Conservation (phyloP, 2,888 invertebrate species). For the Strigamia transsilvanica region DNA sequence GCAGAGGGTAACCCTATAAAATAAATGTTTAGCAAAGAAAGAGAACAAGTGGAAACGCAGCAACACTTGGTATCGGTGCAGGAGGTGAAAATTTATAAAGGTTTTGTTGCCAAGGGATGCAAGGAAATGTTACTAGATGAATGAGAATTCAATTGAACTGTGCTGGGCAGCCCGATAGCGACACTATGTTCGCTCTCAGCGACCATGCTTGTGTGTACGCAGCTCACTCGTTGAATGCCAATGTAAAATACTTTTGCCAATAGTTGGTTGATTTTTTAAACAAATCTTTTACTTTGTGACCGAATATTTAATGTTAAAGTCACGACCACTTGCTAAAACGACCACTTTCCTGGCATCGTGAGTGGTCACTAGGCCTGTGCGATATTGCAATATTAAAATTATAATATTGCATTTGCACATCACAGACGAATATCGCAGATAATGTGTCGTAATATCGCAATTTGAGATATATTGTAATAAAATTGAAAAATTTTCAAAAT, state of each 20-base stretch:
- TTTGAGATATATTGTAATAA: too few relatives aligned
- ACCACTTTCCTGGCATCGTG: too few relatives aligned
- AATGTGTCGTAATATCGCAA: too few relatives aligned
- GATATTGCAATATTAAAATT: too few relatives aligned
- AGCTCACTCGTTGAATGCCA: not conserved
- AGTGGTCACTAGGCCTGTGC: too few relatives aligned
- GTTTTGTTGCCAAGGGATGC: slow-evolving; percentile 12
- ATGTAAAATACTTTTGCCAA: not conserved
- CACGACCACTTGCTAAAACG: too few relatives aligned
- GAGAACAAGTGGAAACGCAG: slow-evolving; percentile 1
- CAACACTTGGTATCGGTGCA: not conserved
- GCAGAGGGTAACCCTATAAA: slow-evolving; percentile 4
- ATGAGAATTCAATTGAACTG: not conserved
- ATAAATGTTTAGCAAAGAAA: not conserved
- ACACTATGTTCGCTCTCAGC: not conserved
- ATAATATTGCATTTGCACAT: too few relatives aligned
- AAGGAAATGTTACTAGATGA: slow-evolving; percentile 1
- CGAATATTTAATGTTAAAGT: not conserved
- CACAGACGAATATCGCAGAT: too few relatives aligned
- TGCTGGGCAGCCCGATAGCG: not conserved
- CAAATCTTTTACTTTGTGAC: not conserved
- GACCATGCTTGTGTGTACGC: not conserved
- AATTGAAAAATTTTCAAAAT: too few relatives aligned
- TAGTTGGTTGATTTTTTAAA: not conserved
- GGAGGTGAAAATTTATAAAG: slow-evolving; percentile 15